Conservation (phyloP, 2,888 invertebrate species). For the Meiosimyza platycephala region DNA sequence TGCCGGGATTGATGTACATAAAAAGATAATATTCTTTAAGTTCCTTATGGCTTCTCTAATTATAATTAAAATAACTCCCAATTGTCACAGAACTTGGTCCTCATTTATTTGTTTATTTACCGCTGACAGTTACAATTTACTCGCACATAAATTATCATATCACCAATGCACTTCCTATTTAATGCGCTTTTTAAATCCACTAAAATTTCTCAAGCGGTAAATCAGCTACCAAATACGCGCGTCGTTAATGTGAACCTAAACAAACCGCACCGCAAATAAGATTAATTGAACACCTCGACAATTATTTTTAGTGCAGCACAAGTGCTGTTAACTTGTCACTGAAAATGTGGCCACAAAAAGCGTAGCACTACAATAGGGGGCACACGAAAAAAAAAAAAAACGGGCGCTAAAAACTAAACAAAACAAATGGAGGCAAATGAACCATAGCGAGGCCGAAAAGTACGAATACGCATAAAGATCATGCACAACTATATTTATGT, state of each 20-base stretch:
- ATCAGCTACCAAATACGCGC: too few species aligned
- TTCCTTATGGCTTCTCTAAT: too few species aligned
- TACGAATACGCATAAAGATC: constrained; percentile 4
- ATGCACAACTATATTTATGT: not conserved
- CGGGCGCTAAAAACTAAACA: not conserved
- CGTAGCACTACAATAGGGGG: not conserved
- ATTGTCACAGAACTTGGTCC: too few species aligned
- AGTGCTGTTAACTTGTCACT: not conserved
- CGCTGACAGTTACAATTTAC: too few species aligned
- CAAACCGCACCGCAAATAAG: constrained; percentile 21
- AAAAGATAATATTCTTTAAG: too few species aligned
- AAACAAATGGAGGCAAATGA: constrained; percentile 27
- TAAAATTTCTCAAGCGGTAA: too few species aligned
- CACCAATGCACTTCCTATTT: too few species aligned
- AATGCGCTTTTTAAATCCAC: too few species aligned
- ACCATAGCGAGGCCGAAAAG: constrained; percentile 6
- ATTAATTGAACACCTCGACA: constrained; percentile 28
- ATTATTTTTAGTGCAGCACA: constrained; percentile 14
- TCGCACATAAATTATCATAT: too few species aligned
- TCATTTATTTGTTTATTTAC: too few species aligned
- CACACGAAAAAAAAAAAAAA: not conserved
- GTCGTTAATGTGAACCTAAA: not conserved
- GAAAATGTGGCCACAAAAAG: constrained; percentile 3
- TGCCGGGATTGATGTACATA: too few species aligned
- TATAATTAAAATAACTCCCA: too few species aligned